Conservation (phyloP, 1,140 invertebrate species). For the Diorhabda sublineata region DNA sequence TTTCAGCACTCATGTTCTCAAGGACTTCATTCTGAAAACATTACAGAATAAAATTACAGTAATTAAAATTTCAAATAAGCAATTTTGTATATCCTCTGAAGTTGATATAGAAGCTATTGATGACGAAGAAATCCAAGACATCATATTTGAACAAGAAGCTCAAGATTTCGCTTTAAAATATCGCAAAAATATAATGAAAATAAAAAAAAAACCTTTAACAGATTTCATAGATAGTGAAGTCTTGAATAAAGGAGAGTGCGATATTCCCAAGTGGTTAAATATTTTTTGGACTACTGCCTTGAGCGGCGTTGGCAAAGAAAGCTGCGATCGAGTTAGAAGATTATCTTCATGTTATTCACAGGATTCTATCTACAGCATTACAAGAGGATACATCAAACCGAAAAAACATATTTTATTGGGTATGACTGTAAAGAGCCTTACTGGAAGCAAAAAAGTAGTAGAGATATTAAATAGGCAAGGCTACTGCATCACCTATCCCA, state of each 20-base stretch:
- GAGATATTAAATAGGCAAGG: constrained; percentile 33
- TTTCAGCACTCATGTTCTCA: constrained; percentile 20
- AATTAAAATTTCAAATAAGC: constrained; percentile 21
- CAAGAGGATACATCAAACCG: constrained; percentile 24
- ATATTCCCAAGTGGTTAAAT: constrained; percentile 18
- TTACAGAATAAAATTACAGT: constrained; percentile 25
- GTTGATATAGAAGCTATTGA: constrained; percentile 27
- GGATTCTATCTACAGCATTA: constrained; percentile 17
- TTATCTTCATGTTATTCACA: constrained; percentile 13
- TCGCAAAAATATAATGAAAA: constrained; percentile 12
- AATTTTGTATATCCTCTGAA: constrained; percentile 23
- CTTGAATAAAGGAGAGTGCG: constrained; percentile 11
- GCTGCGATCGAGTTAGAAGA: constrained; percentile 9
- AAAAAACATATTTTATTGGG: constrained; percentile 34
- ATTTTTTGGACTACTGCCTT: constrained; percentile 18
- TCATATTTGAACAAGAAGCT: too few species aligned
- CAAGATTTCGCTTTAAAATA: constrained; percentile 7
- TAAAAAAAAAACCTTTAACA: constrained; percentile 19
- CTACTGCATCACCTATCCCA: constrained; percentile 33
- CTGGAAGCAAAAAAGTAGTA: constrained; percentile 34
- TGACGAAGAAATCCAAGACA: constrained; percentile 31
- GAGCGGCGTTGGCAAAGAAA: constrained; percentile 13
- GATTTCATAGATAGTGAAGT: constrained; percentile 15
- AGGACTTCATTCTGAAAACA: constrained; percentile 19
- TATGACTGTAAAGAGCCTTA: constrained; percentile 32